These are phyloP conservation scores for Fragum sueziense DNA, from an alignment of 2,888 invertebrate genomes.

Conservation along the genomic window DNA sequence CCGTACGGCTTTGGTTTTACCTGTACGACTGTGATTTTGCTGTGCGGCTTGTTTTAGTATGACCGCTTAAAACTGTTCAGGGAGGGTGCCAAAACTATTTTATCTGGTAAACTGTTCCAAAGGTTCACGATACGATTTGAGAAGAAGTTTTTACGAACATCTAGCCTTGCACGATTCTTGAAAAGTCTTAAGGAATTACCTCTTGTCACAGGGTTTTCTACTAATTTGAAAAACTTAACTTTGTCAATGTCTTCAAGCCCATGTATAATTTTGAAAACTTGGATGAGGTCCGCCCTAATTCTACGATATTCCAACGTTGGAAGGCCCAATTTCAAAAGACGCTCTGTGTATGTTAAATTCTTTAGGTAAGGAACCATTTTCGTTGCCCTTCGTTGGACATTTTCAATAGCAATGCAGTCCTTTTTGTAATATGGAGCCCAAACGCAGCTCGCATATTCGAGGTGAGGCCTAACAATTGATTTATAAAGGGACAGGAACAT, in stretches of 20 bases:
- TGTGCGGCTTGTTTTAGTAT: no score
- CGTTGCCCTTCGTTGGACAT: no score
- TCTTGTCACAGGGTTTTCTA: no score
- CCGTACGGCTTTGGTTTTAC: no score
- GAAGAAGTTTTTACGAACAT: neutral
- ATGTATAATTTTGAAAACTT: neutral
- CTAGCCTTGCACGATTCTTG: neutral
- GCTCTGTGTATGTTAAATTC: neutral
- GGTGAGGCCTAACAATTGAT: neutral
- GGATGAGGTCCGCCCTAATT: neutral
- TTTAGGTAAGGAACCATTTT: neutral
- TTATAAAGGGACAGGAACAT: conserved; percentile 3
- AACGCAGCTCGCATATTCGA: neutral
- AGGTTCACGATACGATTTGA: neutral
- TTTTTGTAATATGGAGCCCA: neutral
- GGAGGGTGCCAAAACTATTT: neutral
- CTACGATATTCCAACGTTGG: neutral
- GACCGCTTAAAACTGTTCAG: conserved; percentile 1
- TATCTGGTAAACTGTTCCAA: neutral
- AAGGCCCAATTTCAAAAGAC: neutral
- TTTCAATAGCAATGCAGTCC: neutral
- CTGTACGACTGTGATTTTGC: no score
- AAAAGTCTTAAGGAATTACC: no score
- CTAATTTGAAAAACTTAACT: neutral
- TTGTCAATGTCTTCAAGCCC: neutral